Evolutionary conservation across 2,888 invertebrate species (phyloP), one percentile per base, ranked within the genome.

Genomic region (Himalopsyche kuldschensis): DNA sequence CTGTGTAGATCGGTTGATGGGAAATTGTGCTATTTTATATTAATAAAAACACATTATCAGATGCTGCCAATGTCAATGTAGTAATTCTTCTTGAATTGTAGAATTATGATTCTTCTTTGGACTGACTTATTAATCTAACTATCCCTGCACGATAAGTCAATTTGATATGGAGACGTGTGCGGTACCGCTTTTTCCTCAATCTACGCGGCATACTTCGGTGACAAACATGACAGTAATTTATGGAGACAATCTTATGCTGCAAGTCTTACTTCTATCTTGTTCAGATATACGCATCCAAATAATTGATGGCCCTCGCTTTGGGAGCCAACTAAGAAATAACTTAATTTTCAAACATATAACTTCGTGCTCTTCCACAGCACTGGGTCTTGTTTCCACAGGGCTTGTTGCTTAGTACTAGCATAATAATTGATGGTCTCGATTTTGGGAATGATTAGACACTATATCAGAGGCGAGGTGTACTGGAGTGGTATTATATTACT

Each of bases 211-310:
- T 76, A 76, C 32, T 76, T 10, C 20, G 76, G 32, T 32, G 41
- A 76, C 41, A 76, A 32, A 81, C 47, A 48, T 30, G 55, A 77
- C 81, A 76, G 48, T 76, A 81, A 81, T 81, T 77, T 81, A 81
- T 81, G 47, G 30, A 48, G 77, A 76, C 76, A 81, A 81, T 81
- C 46, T 27, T 55, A 46, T 76, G 55, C 41, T 76, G 48, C 63
- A 75, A 31, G 81, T 48, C 81, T n/a, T n/a, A n/a, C n/a, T 55
- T 32, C 27, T 11, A 69, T 69, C 69, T 69, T 69, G 27, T 69
- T 69, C 69, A 27, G 69, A 69, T 69, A 69, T 11, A 27, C 69
- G 15, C 69, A 27, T 69, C 3, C 48, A 31, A 32, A 63, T 17
- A 81, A 81, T 81, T 48, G 81, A 81, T 81, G 69, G 48, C 77